Evolutionary conservation across 2,888 invertebrate species (phyloP).

Genomic region (Acleris holmiana): DNA sequence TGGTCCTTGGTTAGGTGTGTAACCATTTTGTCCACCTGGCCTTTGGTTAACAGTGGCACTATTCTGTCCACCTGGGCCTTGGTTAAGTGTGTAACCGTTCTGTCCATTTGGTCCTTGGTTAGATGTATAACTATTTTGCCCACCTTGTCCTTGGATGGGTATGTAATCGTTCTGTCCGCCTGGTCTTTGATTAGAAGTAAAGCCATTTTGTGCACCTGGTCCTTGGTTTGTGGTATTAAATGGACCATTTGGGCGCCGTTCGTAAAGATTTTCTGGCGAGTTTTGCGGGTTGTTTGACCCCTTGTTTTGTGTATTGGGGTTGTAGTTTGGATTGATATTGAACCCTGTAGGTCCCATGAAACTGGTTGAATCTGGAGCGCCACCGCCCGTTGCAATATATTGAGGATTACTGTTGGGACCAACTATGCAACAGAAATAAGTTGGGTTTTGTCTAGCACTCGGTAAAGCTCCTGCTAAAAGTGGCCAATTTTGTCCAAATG

Average conservation of each 20-base stretch:
- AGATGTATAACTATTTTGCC: slow-evolving; percentile 8
- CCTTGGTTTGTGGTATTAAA: not conserved
- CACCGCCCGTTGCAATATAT: slow-evolving; percentile 8
- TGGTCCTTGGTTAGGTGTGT: slow-evolving; percentile 22
- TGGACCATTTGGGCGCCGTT: not conserved
- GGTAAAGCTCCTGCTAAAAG: slow-evolving; percentile 12
- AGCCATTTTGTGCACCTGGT: slow-evolving; percentile 12
- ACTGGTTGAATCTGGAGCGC: not conserved
- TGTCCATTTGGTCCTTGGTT: slow-evolving; percentile 24
- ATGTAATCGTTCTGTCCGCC: not conserved
- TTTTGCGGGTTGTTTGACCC: not conserved
- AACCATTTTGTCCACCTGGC: slow-evolving; percentile 34
- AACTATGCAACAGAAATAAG: slow-evolving; percentile 21
- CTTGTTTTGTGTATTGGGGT: not conserved
- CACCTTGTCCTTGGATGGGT: slow-evolving; percentile 16
- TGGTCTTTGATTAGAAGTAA: slow-evolving; percentile 8
- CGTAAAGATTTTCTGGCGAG: not conserved
- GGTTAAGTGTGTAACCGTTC: slow-evolving; percentile 9
- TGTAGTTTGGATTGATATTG: not conserved
- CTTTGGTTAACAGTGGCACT: slow-evolving; percentile 22
- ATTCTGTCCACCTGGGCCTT: slow-evolving; percentile 37
- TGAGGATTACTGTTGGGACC: slow-evolving; percentile 16
- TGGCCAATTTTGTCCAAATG: slow-evolving; percentile 15
- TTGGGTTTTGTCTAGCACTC: slow-evolving; percentile 7
- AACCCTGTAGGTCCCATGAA: slow-evolving; percentile 1